Percentiles rank a stretch among this genome's conserved stretches.
Conservation (phyloP, 2,113 vertebrate genomes). For the Psilopsiagon aymara region DNA sequence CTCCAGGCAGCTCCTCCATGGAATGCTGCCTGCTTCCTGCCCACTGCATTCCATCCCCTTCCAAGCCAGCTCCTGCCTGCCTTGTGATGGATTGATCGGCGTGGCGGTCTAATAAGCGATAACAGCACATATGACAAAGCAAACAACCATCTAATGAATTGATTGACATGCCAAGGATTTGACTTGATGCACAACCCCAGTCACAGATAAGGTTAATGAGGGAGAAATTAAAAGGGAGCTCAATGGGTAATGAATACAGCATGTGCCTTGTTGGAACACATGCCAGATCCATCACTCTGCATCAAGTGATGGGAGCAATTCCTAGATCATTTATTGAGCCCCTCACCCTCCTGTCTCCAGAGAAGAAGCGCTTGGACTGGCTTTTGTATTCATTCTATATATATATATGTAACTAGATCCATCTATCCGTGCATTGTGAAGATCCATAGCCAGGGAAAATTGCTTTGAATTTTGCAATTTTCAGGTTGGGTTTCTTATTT, state of each 20-base stretch:
- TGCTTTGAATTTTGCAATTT: conserved; percentile 72
- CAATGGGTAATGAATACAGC: conserved; percentile 75
- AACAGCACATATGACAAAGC: conserved; percentile 71
- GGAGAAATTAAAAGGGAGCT: conserved; percentile 76
- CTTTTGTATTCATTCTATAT: background rate
- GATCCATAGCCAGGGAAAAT: conserved; percentile 70
- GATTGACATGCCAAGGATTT: conserved; percentile 73
- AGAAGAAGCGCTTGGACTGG: conserved; percentile 13
- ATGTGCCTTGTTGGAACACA: conserved; percentile 68
- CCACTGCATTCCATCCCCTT: background rate
- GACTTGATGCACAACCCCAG: conserved; percentile 63
- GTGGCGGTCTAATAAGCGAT: conserved; percentile 67
- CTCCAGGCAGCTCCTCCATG: background rate
- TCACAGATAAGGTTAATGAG: conserved; percentile 70
- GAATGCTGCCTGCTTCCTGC: background rate
- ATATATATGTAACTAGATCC: background rate
- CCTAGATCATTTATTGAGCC: conserved; percentile 76
- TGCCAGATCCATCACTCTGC: conserved; percentile 72
- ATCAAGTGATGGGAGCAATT: conserved; percentile 68
- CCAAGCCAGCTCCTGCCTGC: background rate
- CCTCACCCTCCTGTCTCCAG: conserved; percentile 58
- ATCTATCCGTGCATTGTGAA: conserved; percentile 48
- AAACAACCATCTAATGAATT: conserved; percentile 67
- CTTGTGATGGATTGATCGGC: conserved; percentile 72
- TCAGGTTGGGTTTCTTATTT: background rate